These are phyloP conservation scores for Artibeus jamaicensis DNA, from an alignment of 2,797 vertebrate species.

Conservation along the genomic window DNA sequence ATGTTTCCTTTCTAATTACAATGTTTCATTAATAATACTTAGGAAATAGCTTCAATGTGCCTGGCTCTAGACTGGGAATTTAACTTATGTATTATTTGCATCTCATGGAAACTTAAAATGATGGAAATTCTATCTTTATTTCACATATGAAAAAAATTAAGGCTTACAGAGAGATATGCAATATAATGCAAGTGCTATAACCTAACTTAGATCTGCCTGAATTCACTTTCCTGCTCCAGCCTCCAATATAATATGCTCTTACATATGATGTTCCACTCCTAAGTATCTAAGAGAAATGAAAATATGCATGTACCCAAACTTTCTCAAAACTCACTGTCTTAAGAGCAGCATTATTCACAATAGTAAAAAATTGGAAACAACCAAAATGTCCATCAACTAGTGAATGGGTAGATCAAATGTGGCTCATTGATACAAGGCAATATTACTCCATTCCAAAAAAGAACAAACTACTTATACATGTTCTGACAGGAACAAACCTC, in stretches of 20 bases:
- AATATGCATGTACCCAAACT: neutral
- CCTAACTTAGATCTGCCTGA: neutral
- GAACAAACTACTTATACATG: neutral
- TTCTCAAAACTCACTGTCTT: neutral
- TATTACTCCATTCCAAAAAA: neutral
- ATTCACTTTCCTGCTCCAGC: neutral
- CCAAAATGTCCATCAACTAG: neutral
- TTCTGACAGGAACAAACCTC: neutral
- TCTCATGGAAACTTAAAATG: neutral
- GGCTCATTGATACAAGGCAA: neutral
- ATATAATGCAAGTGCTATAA: neutral
- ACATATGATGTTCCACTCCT: neutral
- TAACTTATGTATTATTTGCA: slow-evolving; percentile 7
- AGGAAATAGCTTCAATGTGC: neutral
- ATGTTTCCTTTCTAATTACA: neutral
- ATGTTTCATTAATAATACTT: neutral
- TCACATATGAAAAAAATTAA: neutral
- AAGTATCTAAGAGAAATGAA: neutral
- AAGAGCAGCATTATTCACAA: neutral
- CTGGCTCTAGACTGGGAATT: neutral
- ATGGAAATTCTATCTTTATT: neutral
- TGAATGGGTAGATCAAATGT: neutral
- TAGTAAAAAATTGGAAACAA: neutral
- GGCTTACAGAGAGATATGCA: neutral
- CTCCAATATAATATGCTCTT: neutral